A percentile compares a stretch with the other conserved stretches of the same genome.
These are phyloP conservation scores for Acanthurus tractus DNA, from an alignment of 2,797 vertebrate species.

Conservation along the genomic window DNA sequence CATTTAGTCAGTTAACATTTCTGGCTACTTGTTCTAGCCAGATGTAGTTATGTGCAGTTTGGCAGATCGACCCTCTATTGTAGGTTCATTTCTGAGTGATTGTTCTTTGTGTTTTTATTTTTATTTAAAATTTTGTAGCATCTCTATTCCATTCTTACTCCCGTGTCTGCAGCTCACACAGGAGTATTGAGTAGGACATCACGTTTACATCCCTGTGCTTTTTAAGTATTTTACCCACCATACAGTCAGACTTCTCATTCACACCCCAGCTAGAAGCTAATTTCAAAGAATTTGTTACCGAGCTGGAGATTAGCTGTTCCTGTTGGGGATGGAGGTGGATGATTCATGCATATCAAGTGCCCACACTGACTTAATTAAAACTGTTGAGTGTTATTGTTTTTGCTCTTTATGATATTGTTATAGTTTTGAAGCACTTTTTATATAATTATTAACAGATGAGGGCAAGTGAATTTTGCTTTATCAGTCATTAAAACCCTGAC, in stretches of 20 bases:
- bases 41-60: not conserved
- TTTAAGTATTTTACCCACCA: not conserved
- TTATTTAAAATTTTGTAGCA: not conserved
- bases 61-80: not conserved
- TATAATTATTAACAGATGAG: slow-evolving; percentile 9
- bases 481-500: not conserved
- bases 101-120: no score
- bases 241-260: not conserved
- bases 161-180: not conserved
- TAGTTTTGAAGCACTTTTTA: not conserved
- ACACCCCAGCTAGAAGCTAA: slow-evolving; percentile 18
- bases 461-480: not conserved
- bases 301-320: slow-evolving; percentile 13
- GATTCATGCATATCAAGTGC: slow-evolving; percentile 17
- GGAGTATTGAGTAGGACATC: not conserved
- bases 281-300: slow-evolving; percentile 7
- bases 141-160: not conserved
- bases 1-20: not conserved
- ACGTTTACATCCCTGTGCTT: not conserved
- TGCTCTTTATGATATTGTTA: not conserved
- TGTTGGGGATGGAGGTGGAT: slow-evolving; percentile 6
- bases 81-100: no score
- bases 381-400: not conserved
- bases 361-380: slow-evolving; percentile 2
- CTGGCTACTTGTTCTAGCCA: not conserved